A percentile compares a stretch with the other conserved stretches of the same genome.
Conservation (phyloP, 2,888 invertebrate genomes). For the Acholoe squamosa region DNA sequence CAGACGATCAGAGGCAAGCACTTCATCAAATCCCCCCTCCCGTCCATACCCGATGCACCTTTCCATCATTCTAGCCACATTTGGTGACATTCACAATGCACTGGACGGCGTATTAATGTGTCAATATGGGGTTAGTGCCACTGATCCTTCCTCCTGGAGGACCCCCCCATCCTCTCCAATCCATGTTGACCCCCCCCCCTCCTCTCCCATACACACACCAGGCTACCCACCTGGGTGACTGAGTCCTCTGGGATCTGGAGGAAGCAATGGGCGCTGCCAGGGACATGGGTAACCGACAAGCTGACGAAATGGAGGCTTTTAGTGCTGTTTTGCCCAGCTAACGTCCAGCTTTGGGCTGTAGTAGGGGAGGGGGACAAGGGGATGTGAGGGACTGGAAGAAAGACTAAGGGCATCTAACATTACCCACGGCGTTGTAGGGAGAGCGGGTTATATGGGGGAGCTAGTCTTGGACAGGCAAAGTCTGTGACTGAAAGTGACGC, state of each 20-base stretch:
- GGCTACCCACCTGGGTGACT: not conserved
- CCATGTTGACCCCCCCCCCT: not conserved
- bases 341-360: not conserved
- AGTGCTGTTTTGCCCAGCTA: too few species aligned
- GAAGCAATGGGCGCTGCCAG: not conserved
- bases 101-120: too few species aligned
- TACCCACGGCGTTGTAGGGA: too few species aligned
- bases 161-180: not conserved
- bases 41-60: too few species aligned
- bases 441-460: too few species aligned
- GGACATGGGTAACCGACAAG: conserved; percentile 4
- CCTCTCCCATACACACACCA: not conserved
- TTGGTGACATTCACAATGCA: too few species aligned
- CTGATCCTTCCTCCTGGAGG: not conserved
- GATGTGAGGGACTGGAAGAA: too few species aligned
- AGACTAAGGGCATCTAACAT: not conserved
- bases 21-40: too few species aligned
- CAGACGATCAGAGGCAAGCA: too few species aligned
- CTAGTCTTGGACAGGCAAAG: not conserved
- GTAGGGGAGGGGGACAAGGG: not conserved
- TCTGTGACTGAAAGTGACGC: too few species aligned
- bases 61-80: too few species aligned
- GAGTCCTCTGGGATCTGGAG: not conserved
- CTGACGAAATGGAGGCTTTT: not conserved
- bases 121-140: too few species aligned